Evolutionary conservation across 2,797 vertebrate genomes (phyloP), one percentile per base, ranked within the genome.

Genomic region (Rhabdophis nuchalis): DNA sequence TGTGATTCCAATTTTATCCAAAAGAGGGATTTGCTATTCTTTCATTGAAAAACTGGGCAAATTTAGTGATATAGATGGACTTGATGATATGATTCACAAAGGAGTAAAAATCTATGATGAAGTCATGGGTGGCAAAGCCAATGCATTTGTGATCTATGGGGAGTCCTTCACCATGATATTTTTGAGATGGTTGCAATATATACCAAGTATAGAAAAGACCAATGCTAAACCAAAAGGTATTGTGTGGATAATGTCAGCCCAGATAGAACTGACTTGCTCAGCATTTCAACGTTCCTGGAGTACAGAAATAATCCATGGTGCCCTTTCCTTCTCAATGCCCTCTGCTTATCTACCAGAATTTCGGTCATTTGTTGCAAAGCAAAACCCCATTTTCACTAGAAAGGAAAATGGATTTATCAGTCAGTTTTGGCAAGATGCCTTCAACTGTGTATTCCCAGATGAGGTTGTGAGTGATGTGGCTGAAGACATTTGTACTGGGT

Each of bases 191-290:
- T 18, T 91, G 1, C n/a, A 52, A 7, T 91, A 87, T 46, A 23
- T 68, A 20, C 64, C 85, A 25, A 36, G 29, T 46, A 5, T 41
- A 82, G 68, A 46, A 46, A 20, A 82, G 23, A 41, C 3, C 27
- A 82, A 7, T 29, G 25, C 25, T 18, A 46, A 16, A 88, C 1
- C 86, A 57, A 91, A 56, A 88, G 86, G 61, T 53, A 77, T 57
- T 57, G 86, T 91, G 4, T 91, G 86, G 91, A 91, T 91, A 50
- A 91, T 56, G 52, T 72, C 60, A 46, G 85, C 85, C 86, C 90
- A 91, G 13, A 23, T 87, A 64, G 90, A 88, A 12, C 41, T 91
- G 27, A 57, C 53, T 50, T 77, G 86, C 41, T 29, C 54, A 18
- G 52, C 36, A 4, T 88, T 88, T 57, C 91, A 91, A 91, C 64